Conservation (phyloP, 2,113 vertebrate species). For the Paratilapia polleni region DNA sequence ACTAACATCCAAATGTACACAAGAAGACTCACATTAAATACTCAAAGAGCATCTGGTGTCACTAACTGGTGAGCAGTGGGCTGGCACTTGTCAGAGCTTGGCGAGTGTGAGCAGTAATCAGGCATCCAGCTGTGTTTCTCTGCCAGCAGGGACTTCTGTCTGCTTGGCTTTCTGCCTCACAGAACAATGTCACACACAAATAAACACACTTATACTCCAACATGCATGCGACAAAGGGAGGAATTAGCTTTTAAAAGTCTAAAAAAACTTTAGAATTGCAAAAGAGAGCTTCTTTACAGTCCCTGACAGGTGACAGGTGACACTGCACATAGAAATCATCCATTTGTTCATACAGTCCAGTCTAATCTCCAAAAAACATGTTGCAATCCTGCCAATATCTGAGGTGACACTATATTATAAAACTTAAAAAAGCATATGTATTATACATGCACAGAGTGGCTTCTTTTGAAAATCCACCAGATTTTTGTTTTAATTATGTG, state of each 20-base stretch:
- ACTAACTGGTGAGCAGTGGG: constrained; percentile 68
- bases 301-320: not conserved
- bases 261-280: not conserved
- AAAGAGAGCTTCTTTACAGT: not conserved
- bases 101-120: constrained; percentile 68
- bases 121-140: constrained; percentile 69
- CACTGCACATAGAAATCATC: not conserved
- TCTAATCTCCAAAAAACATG: not conserved
- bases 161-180: constrained; percentile 59
- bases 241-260: not conserved
- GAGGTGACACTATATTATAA: not conserved
- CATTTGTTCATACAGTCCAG: not conserved
- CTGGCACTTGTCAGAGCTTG: constrained; percentile 71
- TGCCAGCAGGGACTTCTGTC: constrained; percentile 55
- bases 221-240: not conserved
- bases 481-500: not conserved
- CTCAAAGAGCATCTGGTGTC: constrained; percentile 65
- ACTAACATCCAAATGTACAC: not conserved
- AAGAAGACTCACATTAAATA: constrained; percentile 12
- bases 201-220: constrained; percentile 12
- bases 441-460: not conserved
- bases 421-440: not conserved
- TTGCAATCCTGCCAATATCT: no score
- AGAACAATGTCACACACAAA: constrained; percentile 52
- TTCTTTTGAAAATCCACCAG: not conserved